A percentile compares a stretch with the other conserved stretches of the same genome.
These are phyloP conservation scores for Ptychadena robeensis DNA, from an alignment of 2,797 vertebrate species.

Conservation along the genomic window DNA sequence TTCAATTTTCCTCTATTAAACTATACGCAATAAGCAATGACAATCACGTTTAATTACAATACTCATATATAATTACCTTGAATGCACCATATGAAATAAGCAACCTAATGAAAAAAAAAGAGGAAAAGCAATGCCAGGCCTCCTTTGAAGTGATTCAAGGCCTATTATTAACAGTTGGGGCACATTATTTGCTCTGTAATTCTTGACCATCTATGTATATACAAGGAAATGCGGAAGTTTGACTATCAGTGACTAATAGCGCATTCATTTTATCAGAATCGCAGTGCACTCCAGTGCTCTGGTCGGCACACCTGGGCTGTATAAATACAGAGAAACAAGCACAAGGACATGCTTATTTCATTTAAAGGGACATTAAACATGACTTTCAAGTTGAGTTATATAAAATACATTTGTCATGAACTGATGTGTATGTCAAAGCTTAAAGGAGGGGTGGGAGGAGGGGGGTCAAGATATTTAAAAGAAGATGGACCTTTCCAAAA, in stretches of 20 bases:
- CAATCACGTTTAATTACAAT: slow-evolving; percentile 61
- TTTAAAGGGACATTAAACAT: neutral
- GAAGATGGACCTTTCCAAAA: too few species aligned
- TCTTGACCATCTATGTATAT: slow-evolving; percentile 41
- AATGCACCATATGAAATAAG: slow-evolving; percentile 59
- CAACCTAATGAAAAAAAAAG: slow-evolving; percentile 60
- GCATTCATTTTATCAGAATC: slow-evolving; percentile 23
- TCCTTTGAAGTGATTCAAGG: slow-evolving; percentile 58
- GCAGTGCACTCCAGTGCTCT: neutral
- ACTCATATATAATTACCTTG: slow-evolving; percentile 61
- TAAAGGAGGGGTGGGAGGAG: too few species aligned
- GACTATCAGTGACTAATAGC: neutral
- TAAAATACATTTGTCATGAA: too few species aligned
- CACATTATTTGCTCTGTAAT: slow-evolving; percentile 56
- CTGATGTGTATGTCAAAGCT: too few species aligned
- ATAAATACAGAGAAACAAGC: neutral
- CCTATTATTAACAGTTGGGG: slow-evolving; percentile 58
- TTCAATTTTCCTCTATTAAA: slow-evolving; percentile 59
- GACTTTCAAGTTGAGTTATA: too few species aligned
- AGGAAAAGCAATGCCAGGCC: slow-evolving; percentile 49
- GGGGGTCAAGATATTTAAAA: too few species aligned
- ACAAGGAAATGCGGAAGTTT: slow-evolving; percentile 26
- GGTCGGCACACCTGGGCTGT: slow-evolving; percentile 24
- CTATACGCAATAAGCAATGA: slow-evolving; percentile 59
- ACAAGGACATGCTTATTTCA: neutral